Base-by-base conservation (phyloP, 2,888 invertebrate genomes). In the Nemotelus nigrinus region DNA sequence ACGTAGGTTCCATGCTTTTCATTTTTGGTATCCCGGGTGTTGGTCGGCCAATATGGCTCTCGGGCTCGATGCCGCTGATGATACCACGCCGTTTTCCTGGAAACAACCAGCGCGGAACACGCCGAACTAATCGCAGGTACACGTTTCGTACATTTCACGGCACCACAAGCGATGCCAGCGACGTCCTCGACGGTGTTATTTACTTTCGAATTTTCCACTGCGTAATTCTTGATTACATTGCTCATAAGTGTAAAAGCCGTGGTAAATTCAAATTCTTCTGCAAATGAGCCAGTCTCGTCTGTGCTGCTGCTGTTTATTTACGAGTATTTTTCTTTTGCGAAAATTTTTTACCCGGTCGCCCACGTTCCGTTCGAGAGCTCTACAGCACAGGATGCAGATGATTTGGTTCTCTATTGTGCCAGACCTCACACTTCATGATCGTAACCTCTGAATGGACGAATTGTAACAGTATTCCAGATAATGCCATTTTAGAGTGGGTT, bases 1-100 rank as follows among this genome's bases (percentile, higher is more conserved):
- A 78, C 77, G 80, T 79, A 65, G 81, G 77, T 79, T 82, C 82
- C 82, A 77, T 76, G 67, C 77, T 77, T 72, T 71, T 70, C 58
- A 72, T 72, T 3, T 57, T 45, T 44, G 58, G 72, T 25, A 7
- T 43, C 53, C 25, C 44, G 57, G 41, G 63, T 63, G 63, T 39
- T 63, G 41, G 6, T 10, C 48, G 47, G 48, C 45, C 6, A 10
- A 53, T 43, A 25, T 25, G 25, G 25, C 25, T 25, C 25, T 25
- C 25, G 25, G 25, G 25, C 8, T 43, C 41, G 7, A 63, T 39
- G 41, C 63, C 63, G 63, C 63, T 4, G 2, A 5, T 39, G 39
- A 63, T 25, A 63, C 63, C 63, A 63, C 43, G 43, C 41, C 39
- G 43, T 7, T 63, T 39, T 63, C 63, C 63, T 63, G 63, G 43